Evolutionary conservation across 2,888 invertebrate genomes (phyloP).

Genomic region (Subacronicta megacephala): DNA sequence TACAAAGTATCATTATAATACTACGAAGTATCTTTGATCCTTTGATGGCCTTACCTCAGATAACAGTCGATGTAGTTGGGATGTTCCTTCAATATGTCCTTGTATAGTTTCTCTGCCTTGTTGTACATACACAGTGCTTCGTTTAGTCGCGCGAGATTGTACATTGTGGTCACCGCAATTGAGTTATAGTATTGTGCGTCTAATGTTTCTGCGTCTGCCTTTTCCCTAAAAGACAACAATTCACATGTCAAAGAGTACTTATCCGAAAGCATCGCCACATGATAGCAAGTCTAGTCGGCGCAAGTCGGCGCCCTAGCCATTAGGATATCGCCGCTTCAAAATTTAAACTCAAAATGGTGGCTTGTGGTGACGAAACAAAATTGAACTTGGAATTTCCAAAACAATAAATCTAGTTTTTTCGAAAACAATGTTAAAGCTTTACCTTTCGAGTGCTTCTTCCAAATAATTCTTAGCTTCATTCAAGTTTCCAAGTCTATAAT

Average conservation of each 20-base stretch:
- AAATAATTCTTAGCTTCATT: constrained; percentile 95
- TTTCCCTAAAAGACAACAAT: constrained; percentile 93
- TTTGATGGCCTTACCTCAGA: constrained; percentile 83
- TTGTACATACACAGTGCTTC: constrained; percentile 98
- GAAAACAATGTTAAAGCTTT: too few species aligned
- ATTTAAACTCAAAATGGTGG: too few species aligned
- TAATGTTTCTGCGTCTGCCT: constrained; percentile 93
- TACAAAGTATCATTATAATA: too few species aligned
- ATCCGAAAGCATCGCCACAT: too few species aligned
- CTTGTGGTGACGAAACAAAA: too few species aligned
- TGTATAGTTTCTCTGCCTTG: constrained; percentile 98
- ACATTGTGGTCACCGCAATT: constrained; percentile 98
- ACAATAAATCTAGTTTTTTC: too few species aligned
- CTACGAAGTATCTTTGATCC: too few species aligned
- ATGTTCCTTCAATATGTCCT: constrained; percentile 98
- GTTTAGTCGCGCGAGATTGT: constrained; percentile 97
- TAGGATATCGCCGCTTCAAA: too few species aligned
- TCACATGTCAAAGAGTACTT: too few species aligned
- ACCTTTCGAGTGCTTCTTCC: constrained; percentile 94
- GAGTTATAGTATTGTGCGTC: constrained; percentile 98
- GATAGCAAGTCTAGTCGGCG: too few species aligned
- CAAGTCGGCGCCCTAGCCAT: too few species aligned
- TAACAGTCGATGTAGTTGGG: constrained; percentile 99
- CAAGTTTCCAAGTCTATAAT: constrained; percentile 96
- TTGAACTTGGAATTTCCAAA: too few species aligned